Evolutionary conservation across 2,113 vertebrate genomes (phyloP).

Genomic region (Jaculus jaculus): DNA sequence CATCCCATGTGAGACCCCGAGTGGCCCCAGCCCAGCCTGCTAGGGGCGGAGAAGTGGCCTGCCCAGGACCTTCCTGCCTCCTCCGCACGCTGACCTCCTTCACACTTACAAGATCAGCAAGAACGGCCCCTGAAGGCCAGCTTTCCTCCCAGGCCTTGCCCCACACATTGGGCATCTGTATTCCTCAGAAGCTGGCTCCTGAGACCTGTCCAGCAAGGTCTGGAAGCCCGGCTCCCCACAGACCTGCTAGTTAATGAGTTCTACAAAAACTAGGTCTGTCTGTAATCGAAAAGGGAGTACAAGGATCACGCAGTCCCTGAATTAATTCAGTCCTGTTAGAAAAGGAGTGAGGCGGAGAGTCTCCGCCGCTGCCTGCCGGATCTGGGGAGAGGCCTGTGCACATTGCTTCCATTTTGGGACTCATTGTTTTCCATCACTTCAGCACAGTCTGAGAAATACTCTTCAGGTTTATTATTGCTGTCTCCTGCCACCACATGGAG

Average conservation of each 20-base stretch:
- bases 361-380: fast-evolving
- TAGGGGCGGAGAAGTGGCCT: background rate
- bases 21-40: background rate
- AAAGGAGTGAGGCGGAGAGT: background rate
- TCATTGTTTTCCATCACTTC: conserved; percentile 51
- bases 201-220: conserved; percentile 59
- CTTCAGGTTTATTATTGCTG: conserved; percentile 39
- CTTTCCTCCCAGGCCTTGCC: background rate
- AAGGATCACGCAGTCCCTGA: background rate
- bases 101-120: background rate
- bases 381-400: background rate
- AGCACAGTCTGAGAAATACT: conserved; percentile 55
- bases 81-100: background rate
- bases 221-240: conserved; percentile 64
- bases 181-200: background rate
- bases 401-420: background rate
- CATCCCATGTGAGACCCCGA: background rate
- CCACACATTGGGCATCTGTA: background rate
- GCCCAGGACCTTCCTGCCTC: background rate
- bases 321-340: conserved; percentile 25
- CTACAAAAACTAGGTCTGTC: conserved; percentile 77
- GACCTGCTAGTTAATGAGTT: conserved; percentile 76
- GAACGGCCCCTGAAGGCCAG: background rate
- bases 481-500: conserved; percentile 72
- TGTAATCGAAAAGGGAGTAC: conserved; percentile 72